Percentiles rank a stretch among this genome's conserved stretches.
Evolutionary conservation across 2,113 vertebrate species (phyloP).

Genomic region (Shinisaurus crocodilurus): DNA sequence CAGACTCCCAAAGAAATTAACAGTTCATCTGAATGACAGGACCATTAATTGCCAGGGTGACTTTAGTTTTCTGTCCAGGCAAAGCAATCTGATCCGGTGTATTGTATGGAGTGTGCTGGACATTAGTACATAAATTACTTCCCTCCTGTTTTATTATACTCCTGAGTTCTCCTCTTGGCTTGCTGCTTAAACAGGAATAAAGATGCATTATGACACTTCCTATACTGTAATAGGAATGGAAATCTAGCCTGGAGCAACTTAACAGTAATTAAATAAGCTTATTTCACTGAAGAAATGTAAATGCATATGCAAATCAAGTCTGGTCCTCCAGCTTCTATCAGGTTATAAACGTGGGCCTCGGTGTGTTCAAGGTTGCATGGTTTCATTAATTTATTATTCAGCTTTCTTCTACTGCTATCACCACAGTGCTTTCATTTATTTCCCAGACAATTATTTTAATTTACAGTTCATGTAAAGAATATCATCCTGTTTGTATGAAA

Average conservation of each 20-base stretch:
- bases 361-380: conserved; percentile 21
- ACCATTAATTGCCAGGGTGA: not conserved
- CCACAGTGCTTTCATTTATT: conserved; percentile 1
- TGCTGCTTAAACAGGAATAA: conserved; percentile 45
- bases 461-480: not conserved
- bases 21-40: not conserved
- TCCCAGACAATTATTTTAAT: not conserved
- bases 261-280: conserved; percentile 32
- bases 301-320: conserved; percentile 30
- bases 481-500: not conserved
- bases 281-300: conserved; percentile 46
- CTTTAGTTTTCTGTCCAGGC: conserved; percentile 8
- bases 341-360: conserved; percentile 28
- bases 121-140: conserved; percentile 22
- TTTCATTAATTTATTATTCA: conserved; percentile 13
- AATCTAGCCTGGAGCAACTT: conserved; percentile 18
- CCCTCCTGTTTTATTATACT: conserved; percentile 18
- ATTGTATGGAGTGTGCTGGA: not conserved
- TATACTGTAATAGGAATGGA: not conserved
- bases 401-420: not conserved
- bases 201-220: conserved; percentile 10
- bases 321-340: conserved; percentile 26
- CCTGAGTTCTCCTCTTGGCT: conserved; percentile 11
- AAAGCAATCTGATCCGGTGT: not conserved
- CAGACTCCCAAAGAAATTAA: not conserved